Percentiles rank a stretch among this genome's conserved stretches.
Evolutionary conservation across 2,888 invertebrate genomes (phyloP).

Genomic region (Pardosa pseudoannulata): DNA sequence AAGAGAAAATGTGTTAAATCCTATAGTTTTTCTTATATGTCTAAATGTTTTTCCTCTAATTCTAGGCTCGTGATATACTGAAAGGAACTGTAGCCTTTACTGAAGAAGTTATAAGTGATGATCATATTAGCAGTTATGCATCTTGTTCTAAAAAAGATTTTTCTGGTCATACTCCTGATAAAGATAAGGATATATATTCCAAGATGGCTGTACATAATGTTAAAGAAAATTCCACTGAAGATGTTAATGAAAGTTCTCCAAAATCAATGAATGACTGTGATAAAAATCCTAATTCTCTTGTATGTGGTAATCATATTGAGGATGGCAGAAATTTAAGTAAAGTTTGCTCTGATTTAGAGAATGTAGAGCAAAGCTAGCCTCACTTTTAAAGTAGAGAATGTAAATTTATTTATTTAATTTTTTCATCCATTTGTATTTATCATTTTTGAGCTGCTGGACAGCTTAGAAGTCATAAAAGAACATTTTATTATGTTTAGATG

Average conservation of each 20-base stretch:
- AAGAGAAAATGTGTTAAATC: too few relatives aligned
- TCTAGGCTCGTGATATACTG: slow-evolving; percentile 73
- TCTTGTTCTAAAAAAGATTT: not conserved
- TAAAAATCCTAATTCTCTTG: not conserved
- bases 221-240: not conserved
- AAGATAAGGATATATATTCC: not conserved
- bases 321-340: not conserved
- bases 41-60: not conserved
- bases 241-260: not conserved
- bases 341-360: not conserved
- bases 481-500: too few relatives aligned
- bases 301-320: not conserved
- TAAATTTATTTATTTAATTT: too few relatives aligned
- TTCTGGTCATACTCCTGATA: not conserved
- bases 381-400: not conserved
- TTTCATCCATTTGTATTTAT: too few relatives aligned
- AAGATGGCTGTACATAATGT: not conserved
- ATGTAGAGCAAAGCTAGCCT: not conserved
- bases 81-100: slow-evolving; percentile 72
- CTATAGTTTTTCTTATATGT: not conserved
- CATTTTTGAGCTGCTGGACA: too few relatives aligned
- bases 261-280: not conserved
- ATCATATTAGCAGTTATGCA: slow-evolving; percentile 8
- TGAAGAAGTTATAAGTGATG: slow-evolving; percentile 54
- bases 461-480: too few relatives aligned